Conservation (phyloP, 2,113 vertebrate genomes). For the Pteronura brasiliensis region DNA sequence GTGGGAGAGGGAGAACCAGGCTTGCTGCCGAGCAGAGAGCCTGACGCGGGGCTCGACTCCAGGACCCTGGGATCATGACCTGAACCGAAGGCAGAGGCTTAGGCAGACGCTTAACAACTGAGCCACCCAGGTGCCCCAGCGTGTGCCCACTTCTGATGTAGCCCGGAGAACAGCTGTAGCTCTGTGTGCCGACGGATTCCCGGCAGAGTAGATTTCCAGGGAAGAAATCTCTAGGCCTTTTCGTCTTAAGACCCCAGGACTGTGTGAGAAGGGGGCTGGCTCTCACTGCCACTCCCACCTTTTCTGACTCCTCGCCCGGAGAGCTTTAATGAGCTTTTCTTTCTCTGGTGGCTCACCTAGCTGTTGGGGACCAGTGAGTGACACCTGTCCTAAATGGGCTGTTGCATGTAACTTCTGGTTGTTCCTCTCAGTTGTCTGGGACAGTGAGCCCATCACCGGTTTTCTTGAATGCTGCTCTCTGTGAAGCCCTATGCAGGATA, state of each 20-base stretch:
- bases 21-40: too few relatives aligned
- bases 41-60: too few relatives aligned
- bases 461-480: not conserved
- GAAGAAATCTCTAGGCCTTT: not conserved
- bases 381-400: not conserved
- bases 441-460: not conserved
- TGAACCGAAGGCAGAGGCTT: too few relatives aligned
- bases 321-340: conserved; percentile 16
- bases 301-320: not conserved
- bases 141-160: not conserved
- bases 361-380: conserved; percentile 19
- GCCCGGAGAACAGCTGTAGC: not conserved
- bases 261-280: not conserved
- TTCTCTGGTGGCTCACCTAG: not conserved
- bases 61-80: too few relatives aligned
- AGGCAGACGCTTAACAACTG: too few relatives aligned
- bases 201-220: not conserved
- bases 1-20: too few relatives aligned
- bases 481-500: not conserved
- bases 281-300: not conserved
- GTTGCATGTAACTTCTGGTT: conserved; percentile 16
- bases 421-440: not conserved
- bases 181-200: not conserved
- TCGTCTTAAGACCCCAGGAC: not conserved
- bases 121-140: too few relatives aligned